Base-by-base conservation (phyloP, 1,140 invertebrate species). In the Colletes latitarsis region DNA sequence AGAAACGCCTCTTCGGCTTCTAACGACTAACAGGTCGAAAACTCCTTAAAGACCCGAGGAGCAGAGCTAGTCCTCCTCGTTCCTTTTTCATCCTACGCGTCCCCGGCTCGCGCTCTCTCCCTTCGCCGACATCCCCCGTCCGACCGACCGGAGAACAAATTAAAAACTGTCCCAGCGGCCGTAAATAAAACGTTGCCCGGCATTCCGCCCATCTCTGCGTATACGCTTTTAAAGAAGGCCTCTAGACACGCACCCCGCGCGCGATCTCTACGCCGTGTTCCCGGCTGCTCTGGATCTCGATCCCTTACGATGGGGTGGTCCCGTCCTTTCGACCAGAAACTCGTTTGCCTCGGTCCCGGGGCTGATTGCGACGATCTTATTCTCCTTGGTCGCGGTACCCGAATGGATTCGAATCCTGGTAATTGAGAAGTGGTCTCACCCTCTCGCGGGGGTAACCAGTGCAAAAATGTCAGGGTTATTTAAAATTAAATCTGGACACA, bases 151-250 rank as follows among this genome's bases (percentile, higher is more conserved):
- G 90, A 91, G 92, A 93, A 93, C 92, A 93, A 93, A 93, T 93
- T 93, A 93, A 93, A 93, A 93, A 93, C 92, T 93, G 93, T 93
- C 93, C 92, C 91, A 93, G 86, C 91, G 90, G 90, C 90, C 92
- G 91, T 93, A 93, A 93, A 93, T 93, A 93, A 93, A 88, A 92
- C 91, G 88, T 84, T 86, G 88, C 88, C 83, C 89, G 86, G 90
- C 89, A 92, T 92, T 93, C 91, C 90, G 90, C 90, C 91, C 90
- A 92, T 91, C 90, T 89, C 83, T 82, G 76, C 9, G 9, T 91
- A 90, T 88, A 86, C 81, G 88, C 58, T 63, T 83, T 87, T 87
- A 88, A 89, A 90, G 88, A 90, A 92, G 82, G 86, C 82, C 88
- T 91, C 91, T 91, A 90, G 89, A 93, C 92, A 92, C 91, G 90